Evolutionary conservation across 2,888 invertebrate genomes (phyloP), one percentile per base, ranked within the genome.

Genomic region (Blera fallax): DNA sequence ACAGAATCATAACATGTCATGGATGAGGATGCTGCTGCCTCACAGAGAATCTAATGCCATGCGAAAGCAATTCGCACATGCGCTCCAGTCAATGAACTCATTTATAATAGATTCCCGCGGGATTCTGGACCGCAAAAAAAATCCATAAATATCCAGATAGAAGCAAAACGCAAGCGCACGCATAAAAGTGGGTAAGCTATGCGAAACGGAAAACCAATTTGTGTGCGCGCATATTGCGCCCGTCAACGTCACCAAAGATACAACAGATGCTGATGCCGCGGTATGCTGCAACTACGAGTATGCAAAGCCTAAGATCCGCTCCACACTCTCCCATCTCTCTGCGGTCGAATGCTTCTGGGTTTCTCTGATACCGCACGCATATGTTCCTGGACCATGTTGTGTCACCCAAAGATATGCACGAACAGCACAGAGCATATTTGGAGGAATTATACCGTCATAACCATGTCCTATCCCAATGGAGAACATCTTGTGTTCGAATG

Each of bases 101-200:
- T 85, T 85, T 85, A 81, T 85, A 85, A 85, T 85, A 85, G 81
- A 85, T 85, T 85, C 85, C 81, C 85, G 76, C 76, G 81, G 76
- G 52, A 85, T 72, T 85, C 58, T 54, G 81, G 72, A 70, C 85
- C 85, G 60, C 85, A 76, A 64, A 56, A 64, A 56, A 69, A 62
- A 58, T 78, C 73, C 83, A 73, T 73, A 83, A 77, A 67, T 81
- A 81, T 27, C 65, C 16, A 48, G 37, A 65, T 58, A 70, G 24
- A 14, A 37, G 56, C 69, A 64, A 80, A 64, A 84, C 76, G 85
- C 76, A 85, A 81, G 85, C 76, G 85, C 85, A 58, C 58, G 54
- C 80, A 80, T 48, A 37, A 64, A 77, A 64, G 62, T 70, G 70
- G 80, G 16, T 67, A 69, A 43, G 18, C 11, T 34, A 14, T 21